Conservation (phyloP, 2,113 vertebrate genomes). For the Rhinoderma darwinii region DNA sequence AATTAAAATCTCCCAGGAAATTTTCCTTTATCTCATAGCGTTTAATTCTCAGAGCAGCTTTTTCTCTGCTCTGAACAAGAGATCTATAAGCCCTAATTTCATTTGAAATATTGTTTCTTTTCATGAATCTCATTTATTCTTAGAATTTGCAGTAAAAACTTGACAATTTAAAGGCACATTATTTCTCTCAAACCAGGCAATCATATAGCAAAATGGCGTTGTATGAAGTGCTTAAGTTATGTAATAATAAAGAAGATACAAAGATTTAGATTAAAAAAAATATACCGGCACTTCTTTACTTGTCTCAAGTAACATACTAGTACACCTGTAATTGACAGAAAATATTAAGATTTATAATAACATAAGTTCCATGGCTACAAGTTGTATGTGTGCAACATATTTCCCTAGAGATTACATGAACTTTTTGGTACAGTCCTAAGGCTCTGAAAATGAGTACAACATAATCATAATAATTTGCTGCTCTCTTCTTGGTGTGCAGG, state of each 20-base stretch:
- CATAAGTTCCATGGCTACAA: neutral
- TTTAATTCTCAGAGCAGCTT: conserved; percentile 50
- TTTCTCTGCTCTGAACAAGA: conserved; percentile 35
- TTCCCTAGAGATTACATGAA: conserved; percentile 1
- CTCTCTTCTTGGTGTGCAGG: neutral
- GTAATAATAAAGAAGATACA: neutral
- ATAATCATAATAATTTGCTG: conserved; percentile 15
- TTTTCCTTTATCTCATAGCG: conserved; percentile 48
- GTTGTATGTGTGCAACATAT: neutral
- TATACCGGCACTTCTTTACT: neutral
- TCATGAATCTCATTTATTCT: conserved; percentile 43
- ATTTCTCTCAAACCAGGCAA: conserved; percentile 28
- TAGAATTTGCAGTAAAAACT: conserved; percentile 22
- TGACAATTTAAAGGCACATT: conserved; percentile 41
- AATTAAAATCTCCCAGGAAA: conserved; percentile 55
- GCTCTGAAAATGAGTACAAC: neutral
- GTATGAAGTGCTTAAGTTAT: conserved; percentile 9
- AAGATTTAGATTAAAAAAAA: neutral
- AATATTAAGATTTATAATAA: neutral
- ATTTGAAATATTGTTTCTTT: conserved; percentile 51
- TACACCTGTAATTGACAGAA: neutral
- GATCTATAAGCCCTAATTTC: conserved; percentile 45
- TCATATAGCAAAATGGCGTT: conserved; percentile 14
- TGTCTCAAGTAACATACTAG: neutral
- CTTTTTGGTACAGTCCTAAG: neutral